phyloP scores from a whole-genome alignment of 2,113 vertebrate species.

The Eolophus roseicapilla region DNA sequence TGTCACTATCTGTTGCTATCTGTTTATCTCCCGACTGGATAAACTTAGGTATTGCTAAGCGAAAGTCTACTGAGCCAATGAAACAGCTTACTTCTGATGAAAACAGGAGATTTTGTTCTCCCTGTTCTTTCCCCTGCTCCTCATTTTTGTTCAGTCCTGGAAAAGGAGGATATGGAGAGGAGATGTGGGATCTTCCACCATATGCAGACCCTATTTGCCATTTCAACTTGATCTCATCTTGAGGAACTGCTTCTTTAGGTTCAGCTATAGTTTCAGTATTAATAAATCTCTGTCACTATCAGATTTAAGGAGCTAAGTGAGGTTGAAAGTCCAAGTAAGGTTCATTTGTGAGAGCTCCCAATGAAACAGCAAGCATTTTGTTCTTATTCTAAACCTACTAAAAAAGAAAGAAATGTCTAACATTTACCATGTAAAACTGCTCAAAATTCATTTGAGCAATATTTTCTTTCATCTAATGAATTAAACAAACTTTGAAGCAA shows the following conservation, averaged over 20 bases:
- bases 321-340: background rate
- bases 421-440: background rate
- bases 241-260: background rate
- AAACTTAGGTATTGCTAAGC: background rate
- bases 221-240: background rate
- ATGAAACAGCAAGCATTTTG: background rate
- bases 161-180: background rate
- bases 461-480: background rate
- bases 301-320: background rate
- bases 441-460: background rate
- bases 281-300: background rate
- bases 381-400: background rate
- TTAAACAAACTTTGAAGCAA: background rate
- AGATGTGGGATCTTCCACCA: background rate
- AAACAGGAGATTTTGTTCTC: background rate
- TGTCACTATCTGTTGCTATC: background rate
- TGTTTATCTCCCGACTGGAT: background rate
- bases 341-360: background rate
- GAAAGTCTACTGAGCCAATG: background rate
- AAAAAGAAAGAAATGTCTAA: background rate
- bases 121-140: background rate
- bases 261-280: background rate
- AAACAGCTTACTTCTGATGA: background rate
- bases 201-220: background rate
- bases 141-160: background rate